Evolutionary conservation across 2,113 vertebrate genomes (phyloP).

Genomic region (Lethenteron reissneri): DNA sequence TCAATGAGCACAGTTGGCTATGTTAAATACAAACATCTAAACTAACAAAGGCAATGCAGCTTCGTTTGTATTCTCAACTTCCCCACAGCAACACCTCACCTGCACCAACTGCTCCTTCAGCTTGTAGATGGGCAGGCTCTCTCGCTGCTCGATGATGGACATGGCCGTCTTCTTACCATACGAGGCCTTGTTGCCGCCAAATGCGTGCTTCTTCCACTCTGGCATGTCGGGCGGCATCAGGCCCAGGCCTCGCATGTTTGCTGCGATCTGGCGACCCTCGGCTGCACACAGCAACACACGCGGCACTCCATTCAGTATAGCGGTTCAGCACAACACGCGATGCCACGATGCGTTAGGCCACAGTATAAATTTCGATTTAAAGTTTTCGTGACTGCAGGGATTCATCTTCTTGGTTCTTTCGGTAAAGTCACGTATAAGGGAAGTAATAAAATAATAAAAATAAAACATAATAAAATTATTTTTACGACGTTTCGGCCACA

Average conservation of each 20-base stretch:
- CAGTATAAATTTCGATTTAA: too few species aligned
- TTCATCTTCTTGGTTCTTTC: too few species aligned
- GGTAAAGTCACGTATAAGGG: too few species aligned
- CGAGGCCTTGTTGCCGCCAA: slow-evolving; percentile 92
- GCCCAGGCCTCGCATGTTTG: slow-evolving; percentile 95
- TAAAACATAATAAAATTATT: too few species aligned
- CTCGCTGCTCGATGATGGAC: slow-evolving; percentile 86
- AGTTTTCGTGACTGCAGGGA: too few species aligned
- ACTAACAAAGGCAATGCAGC: too few species aligned
- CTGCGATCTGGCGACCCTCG: slow-evolving; percentile 86
- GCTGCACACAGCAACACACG: slow-evolving; percentile 17
- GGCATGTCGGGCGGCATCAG: slow-evolving; percentile 99
- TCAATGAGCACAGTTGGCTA: too few species aligned
- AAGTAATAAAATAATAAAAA: too few species aligned
- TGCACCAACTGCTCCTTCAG: slow-evolving; percentile 92
- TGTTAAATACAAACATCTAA: too few species aligned
- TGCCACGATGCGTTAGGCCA: too few species aligned
- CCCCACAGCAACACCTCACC: slow-evolving; percentile 22
- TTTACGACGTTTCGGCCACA: too few species aligned
- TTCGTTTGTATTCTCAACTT: neutral
- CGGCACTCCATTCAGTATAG: neutral
- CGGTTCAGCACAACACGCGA: neutral
- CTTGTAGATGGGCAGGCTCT: slow-evolving; percentile 87
- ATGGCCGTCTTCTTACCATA: slow-evolving; percentile 89
- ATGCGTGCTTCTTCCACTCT: slow-evolving; percentile 95